Base-by-base conservation (phyloP, 2,797 vertebrate genomes). In the Semaprochilodus insignis region DNA sequence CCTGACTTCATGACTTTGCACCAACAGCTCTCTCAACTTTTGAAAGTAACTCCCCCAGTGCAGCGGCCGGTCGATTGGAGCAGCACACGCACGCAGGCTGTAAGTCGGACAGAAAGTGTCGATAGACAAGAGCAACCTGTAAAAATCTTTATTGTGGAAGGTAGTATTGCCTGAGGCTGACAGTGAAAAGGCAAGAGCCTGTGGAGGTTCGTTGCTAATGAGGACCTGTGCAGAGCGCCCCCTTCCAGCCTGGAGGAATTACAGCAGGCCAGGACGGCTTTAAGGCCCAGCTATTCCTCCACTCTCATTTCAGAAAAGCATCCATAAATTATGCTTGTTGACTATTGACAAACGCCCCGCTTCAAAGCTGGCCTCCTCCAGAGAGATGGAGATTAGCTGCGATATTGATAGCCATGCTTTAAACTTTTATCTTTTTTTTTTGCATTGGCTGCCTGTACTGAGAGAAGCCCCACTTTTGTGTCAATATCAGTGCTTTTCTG, bases 341-440 rank as follows among this genome's bases (percentile, higher is more conserved):
- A 89, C 84, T 89, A 89, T 86, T 90, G 88, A 88, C 87, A 86
- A 85, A 83, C 48, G 74, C 70, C 66, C 67, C 63, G 67, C 90
- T 86, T 89, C 87, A 89, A 89, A 89, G 88, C 83, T 52, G 72
- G 36, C 62, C 44, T 78, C 78, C 90, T 89, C 84, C 77, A 7
- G 87, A 85, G 88, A 78, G 71, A 87, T 82, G 83, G 67, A 87
- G 84, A 90, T 88, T 78, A 90, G 85, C 85, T 86, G 80, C 73
- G 83, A 88, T 88, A 85, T 85, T 87, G 84, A 89, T 89, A 88
- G 82, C 81, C 71, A 74, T 71, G 80, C 86, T 81, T 90, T 89
- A 87, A 89, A 88, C 71, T 89, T 89, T 88, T 69, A 89, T 88
- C 82, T 84, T 85, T 75, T 80, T 54, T 86, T 88, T 82, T 82